These are phyloP conservation scores for Chelonus insularis DNA, from an alignment of 1,140 invertebrate species.

Conservation along the genomic window DNA sequence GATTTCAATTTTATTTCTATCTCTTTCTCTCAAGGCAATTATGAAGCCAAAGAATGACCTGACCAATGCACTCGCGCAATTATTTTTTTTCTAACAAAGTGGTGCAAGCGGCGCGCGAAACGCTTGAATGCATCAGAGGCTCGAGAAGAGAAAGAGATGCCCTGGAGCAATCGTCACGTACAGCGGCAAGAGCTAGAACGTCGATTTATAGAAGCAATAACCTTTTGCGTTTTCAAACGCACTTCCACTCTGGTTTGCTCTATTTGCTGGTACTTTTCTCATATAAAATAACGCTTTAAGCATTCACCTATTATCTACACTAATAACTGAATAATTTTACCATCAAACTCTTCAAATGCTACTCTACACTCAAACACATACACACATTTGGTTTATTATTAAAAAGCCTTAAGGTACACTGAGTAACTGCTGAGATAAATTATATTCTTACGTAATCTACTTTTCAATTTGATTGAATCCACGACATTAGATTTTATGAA, in stretches of 20 bases:
- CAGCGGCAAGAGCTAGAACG: constrained; percentile 8
- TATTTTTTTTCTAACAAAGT: constrained; percentile 16
- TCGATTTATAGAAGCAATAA: constrained; percentile 52
- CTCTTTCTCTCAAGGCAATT: not conserved
- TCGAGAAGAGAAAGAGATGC: constrained; percentile 18
- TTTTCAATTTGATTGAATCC: no score
- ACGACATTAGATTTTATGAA: no score
- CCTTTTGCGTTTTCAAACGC: constrained; percentile 40
- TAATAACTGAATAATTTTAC: constrained; percentile 3
- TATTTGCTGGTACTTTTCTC: constrained; percentile 9
- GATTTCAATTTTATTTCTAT: constrained; percentile 19
- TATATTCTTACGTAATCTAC: no score
- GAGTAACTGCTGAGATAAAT: no score
- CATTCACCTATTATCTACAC: not conserved
- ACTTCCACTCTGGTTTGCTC: constrained; percentile 14
- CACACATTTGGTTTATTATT: no score
- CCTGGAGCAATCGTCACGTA: constrained; percentile 24
- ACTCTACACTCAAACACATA: no score
- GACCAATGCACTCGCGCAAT: constrained; percentile 7
- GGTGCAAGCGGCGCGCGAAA: constrained; percentile 28
- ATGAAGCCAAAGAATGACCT: constrained; percentile 13
- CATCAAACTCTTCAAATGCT: no score
- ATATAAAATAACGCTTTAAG: not conserved
- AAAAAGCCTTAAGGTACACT: no score
- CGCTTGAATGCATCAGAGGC: constrained; percentile 23